These are phyloP conservation scores for Odontophorus gujanensis DNA, from an alignment of 2,113 vertebrate species.

Conservation along the genomic window DNA sequence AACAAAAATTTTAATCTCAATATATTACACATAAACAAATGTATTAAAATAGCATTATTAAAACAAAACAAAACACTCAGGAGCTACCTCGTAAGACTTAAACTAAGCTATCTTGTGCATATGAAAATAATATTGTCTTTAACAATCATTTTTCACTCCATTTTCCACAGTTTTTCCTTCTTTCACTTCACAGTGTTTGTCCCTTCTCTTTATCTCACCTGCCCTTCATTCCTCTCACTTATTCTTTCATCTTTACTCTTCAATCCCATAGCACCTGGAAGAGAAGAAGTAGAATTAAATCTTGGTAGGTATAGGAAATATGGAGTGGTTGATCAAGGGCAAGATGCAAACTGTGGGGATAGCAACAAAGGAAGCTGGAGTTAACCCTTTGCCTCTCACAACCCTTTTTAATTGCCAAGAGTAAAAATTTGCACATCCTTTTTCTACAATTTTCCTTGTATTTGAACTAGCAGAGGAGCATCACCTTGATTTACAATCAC, in stretches of 20 bases:
- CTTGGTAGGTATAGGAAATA: background rate
- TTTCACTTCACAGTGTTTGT: background rate
- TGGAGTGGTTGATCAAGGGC: background rate
- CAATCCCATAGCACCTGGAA: background rate
- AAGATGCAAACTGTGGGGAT: background rate
- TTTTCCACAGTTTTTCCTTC: background rate
- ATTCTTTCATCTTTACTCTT: background rate
- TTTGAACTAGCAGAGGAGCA: background rate
- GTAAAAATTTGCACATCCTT: background rate
- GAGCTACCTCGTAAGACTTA: background rate
- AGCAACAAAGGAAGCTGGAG: accelerated
- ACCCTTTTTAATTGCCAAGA: background rate
- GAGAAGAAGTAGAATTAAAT: background rate
- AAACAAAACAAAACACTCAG: background rate
- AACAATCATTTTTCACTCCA: background rate
- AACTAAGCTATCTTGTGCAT: background rate
- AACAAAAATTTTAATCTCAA: background rate
- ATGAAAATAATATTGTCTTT: background rate
- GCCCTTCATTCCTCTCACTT: background rate
- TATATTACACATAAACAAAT: background rate
- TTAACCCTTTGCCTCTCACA: background rate
- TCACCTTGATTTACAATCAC: background rate
- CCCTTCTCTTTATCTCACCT: background rate
- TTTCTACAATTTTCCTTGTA: background rate
- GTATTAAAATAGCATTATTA: background rate